Evolutionary conservation across 2,113 vertebrate species (phyloP).

Genomic region (Hydrolagus affinis): DNA sequence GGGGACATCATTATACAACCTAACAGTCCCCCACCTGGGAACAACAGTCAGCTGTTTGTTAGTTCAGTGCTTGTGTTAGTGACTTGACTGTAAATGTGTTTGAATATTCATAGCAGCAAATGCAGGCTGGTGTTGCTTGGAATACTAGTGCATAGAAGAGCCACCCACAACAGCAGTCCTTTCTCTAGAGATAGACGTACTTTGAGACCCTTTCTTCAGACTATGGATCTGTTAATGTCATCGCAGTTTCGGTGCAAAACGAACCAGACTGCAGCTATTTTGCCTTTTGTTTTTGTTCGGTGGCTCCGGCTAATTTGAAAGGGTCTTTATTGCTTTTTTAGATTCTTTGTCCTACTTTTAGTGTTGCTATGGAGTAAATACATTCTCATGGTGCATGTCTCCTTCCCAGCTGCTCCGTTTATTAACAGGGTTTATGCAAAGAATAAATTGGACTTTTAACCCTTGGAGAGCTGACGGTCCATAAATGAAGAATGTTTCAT

Average conservation of each 20-base stretch:
- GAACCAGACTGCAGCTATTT: not conserved
- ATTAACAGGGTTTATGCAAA: not conserved
- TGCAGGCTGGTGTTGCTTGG: too few species aligned
- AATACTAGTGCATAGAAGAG: not conserved
- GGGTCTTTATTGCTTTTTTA: constrained; percentile 5
- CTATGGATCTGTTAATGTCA: not conserved
- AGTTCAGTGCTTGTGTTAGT: too few species aligned
- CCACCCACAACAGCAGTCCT: too few species aligned
- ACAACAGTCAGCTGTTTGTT: too few species aligned
- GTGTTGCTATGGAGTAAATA: not conserved
- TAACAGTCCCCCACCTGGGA: too few species aligned
- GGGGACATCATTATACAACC: too few species aligned
- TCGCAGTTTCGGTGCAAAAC: not conserved
- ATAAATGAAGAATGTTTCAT: not conserved
- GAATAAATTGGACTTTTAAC: not conserved
- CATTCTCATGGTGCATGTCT: constrained; percentile 8
- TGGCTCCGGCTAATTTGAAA: not conserved
- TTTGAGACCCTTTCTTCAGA: not conserved
- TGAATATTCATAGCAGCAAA: too few species aligned
- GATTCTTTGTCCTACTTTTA: constrained; percentile 6
- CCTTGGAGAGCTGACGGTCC: not conserved
- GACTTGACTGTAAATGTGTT: too few species aligned
- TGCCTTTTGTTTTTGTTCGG: not conserved
- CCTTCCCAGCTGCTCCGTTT: not conserved
- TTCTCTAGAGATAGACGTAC: not conserved